These are phyloP conservation scores for Drosophila malerkotliana DNA, from an alignment of 1,140 invertebrate genomes.

Conservation along the genomic window DNA sequence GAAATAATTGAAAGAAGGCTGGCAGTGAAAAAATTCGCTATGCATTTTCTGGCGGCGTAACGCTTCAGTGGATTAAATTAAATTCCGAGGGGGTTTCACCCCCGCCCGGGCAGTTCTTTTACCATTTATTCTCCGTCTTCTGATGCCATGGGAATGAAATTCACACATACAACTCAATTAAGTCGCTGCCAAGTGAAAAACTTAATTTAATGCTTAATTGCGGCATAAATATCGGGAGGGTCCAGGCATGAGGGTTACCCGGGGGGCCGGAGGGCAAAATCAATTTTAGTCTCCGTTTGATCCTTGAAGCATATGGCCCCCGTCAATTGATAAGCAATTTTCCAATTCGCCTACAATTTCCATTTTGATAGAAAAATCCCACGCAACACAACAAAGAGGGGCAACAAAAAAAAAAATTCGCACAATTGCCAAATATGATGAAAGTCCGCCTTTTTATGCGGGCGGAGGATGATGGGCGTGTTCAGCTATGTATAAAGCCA, in stretches of 20 bases:
- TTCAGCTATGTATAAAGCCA: slow-evolving; percentile 54
- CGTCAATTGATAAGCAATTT: slow-evolving; percentile 79
- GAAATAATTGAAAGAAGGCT: slow-evolving; percentile 60
- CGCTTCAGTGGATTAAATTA: slow-evolving; percentile 63
- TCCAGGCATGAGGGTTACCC: background rate
- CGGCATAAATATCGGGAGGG: slow-evolving; percentile 35
- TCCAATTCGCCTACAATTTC: slow-evolving; percentile 81
- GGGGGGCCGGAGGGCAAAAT: slow-evolving; percentile 12
- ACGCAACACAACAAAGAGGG: slow-evolving; percentile 40
- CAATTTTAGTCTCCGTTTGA: slow-evolving; percentile 61
- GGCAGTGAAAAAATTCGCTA: slow-evolving; percentile 61
- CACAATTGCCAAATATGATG: slow-evolving; percentile 62
- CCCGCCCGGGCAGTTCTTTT: background rate
- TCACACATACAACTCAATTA: slow-evolving; percentile 68
- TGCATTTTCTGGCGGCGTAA: slow-evolving; percentile 57
- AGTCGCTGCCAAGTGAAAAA: slow-evolving; percentile 61
- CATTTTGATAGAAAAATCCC: slow-evolving; percentile 77
- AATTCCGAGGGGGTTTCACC: slow-evolving; percentile 27
- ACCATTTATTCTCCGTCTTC: background rate
- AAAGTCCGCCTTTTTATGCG: slow-evolving; percentile 17
- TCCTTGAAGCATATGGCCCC: slow-evolving; percentile 67
- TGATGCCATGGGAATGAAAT: slow-evolving; percentile 36
- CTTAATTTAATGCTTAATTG: slow-evolving; percentile 77
- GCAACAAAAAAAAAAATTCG: slow-evolving; percentile 38
- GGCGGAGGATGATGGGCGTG: slow-evolving; percentile 37